A percentile compares a stretch with the other conserved stretches of the same genome.
Evolutionary conservation across 2,888 invertebrate genomes (phyloP).

Genomic region (Agrilus cyanescens): DNA sequence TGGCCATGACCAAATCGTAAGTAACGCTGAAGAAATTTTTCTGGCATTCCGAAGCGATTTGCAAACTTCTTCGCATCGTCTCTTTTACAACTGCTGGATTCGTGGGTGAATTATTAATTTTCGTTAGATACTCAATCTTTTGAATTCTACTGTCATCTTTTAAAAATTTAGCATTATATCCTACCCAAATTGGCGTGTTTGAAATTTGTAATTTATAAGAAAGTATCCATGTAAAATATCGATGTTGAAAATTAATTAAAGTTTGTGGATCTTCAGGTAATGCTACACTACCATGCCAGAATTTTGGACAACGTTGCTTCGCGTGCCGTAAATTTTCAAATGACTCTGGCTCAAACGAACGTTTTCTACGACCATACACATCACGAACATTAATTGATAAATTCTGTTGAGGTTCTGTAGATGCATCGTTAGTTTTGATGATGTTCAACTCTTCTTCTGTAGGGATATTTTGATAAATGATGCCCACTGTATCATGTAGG

Average conservation of each 20-base stretch:
- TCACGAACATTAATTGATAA: slow-evolving; percentile 10
- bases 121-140: slow-evolving; percentile 17
- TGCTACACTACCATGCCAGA: no score
- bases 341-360: slow-evolving; percentile 12
- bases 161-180: no score
- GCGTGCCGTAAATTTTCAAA: slow-evolving; percentile 15
- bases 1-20: slow-evolving; percentile 17
- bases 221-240: slow-evolving; percentile 10
- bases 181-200: slow-evolving; percentile 17
- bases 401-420: slow-evolving; percentile 3
- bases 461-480: slow-evolving; percentile 21
- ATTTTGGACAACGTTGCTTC: no score
- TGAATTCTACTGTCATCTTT: slow-evolving; percentile 11
- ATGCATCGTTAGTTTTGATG: slow-evolving; percentile 8
- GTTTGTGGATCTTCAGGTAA: slow-evolving; percentile 9
- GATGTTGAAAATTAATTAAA: slow-evolving; percentile 6
- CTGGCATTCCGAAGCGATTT: slow-evolving; percentile 12
- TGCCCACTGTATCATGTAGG: no score
- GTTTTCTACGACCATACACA: slow-evolving; percentile 14
- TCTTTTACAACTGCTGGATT: slow-evolving; percentile 14
- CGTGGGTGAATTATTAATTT: slow-evolving; percentile 20
- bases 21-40: slow-evolving; percentile 9
- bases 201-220: slow-evolving; percentile 9
- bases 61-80: slow-evolving; percentile 10
- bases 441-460: slow-evolving; percentile 14